Evolutionary conservation across 2,113 vertebrate species (phyloP).

Genomic region (Oncorhynchus clarkii): DNA sequence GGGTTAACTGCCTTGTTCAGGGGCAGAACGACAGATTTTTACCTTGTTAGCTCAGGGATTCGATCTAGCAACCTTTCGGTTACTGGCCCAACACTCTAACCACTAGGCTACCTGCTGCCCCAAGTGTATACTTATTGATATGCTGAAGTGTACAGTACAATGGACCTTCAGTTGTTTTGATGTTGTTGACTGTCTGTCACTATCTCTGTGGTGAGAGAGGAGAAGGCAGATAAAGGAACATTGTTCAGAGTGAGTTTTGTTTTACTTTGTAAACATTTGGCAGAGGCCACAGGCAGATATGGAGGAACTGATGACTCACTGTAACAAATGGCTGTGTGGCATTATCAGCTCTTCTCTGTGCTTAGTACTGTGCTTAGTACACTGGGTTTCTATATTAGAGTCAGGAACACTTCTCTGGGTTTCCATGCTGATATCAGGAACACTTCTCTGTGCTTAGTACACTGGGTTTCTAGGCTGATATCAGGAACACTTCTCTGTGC

Average conservation of each 20-base stretch:
- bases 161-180: background rate
- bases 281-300: conserved; percentile 26
- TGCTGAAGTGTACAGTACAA: background rate
- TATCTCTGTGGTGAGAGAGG: conserved; percentile 12
- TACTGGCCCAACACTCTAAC: too few relatives aligned
- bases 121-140: background rate
- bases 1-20: too few relatives aligned
- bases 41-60: too few relatives aligned
- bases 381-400: conserved; percentile 20
- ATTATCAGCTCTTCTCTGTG: conserved; percentile 43
- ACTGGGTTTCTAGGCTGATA: conserved; percentile 12
- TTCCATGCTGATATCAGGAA: background rate
- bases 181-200: background rate
- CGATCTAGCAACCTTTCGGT: too few relatives aligned
- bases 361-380: conserved; percentile 27
- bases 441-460: conserved; percentile 32
- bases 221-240: conserved; percentile 23
- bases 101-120: too few relatives aligned
- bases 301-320: conserved; percentile 23
- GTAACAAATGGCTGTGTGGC: conserved; percentile 21
- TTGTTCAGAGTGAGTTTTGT: conserved; percentile 38
- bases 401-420: conserved; percentile 44
- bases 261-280: conserved; percentile 26
- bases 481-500: conserved; percentile 43
- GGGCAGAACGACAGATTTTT: too few relatives aligned